These are phyloP conservation scores for Cydia splendana DNA, from an alignment of 1,140 invertebrate species.

Conservation along the genomic window DNA sequence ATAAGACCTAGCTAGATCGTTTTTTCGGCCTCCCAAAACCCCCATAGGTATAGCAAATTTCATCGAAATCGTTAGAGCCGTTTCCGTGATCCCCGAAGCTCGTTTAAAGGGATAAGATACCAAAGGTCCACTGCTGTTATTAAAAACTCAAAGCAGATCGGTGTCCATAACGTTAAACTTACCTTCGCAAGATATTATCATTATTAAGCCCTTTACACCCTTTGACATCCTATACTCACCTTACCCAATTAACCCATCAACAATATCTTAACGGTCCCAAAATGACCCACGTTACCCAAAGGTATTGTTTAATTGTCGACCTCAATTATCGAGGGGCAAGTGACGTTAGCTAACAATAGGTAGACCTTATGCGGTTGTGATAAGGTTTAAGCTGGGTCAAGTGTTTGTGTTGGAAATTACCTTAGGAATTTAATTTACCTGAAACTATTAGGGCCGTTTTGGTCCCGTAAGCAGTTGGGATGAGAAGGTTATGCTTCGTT, in stretches of 20 bases:
- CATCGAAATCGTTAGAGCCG: no score
- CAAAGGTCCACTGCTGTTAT: no score
- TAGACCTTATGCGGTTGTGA: conserved; percentile 67
- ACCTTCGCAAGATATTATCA: neutral
- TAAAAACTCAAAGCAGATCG: no score
- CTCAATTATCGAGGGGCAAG: conserved; percentile 22
- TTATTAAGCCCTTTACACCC: neutral
- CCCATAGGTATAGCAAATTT: no score
- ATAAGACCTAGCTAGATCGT: no score
- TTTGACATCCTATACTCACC: neutral
- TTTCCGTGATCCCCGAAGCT: no score
- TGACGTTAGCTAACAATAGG: neutral
- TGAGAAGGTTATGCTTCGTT: neutral
- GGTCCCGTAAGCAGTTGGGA: conserved; percentile 39
- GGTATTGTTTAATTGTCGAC: conserved; percentile 49
- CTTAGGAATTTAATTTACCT: conserved; percentile 73
- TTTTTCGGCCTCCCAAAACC: no score
- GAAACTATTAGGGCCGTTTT: conserved; percentile 49
- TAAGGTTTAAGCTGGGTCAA: conserved; percentile 70
- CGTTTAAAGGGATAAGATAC: no score
- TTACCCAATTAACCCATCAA: neutral
- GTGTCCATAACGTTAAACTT: no score
- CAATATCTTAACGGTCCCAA: neutral
- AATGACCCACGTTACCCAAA: conserved; percentile 27
- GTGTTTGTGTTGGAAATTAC: conserved; percentile 60